phyloP scores from a whole-genome alignment of 92 coral and sea anemone genomes.

The Ricordea florida region DNA sequence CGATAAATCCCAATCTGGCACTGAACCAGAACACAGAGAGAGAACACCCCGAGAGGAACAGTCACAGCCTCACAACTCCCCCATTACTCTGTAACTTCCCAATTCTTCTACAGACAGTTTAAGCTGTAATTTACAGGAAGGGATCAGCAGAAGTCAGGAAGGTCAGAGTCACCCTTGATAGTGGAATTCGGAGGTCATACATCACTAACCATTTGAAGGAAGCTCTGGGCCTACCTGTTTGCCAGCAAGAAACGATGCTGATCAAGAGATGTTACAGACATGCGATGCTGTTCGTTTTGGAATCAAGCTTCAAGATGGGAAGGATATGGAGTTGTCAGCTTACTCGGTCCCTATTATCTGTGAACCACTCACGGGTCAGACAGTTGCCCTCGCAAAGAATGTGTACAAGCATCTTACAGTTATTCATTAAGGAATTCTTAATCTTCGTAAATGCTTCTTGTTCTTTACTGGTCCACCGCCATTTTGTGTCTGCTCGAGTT shows the following conservation, averaged over 20 bases:
- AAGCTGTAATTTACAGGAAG: not conserved
- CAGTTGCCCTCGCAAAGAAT: not conserved
- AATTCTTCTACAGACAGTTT: slow-evolving; percentile 36
- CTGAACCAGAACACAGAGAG: not conserved
- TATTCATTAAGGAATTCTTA: not conserved
- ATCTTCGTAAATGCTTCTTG: slow-evolving; percentile 1
- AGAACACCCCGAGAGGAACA: not conserved
- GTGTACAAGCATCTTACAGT: not conserved
- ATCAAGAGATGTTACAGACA: slow-evolving; percentile 27
- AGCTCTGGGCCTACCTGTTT: not conserved
- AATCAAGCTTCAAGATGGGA: slow-evolving; percentile 16
- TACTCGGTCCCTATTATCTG: not conserved
- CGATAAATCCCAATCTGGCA: not conserved
- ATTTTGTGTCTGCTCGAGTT: too few relatives aligned
- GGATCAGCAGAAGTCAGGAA: not conserved
- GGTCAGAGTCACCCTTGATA: slow-evolving; percentile 46
- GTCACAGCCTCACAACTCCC: not conserved
- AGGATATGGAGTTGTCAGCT: slow-evolving; percentile 3
- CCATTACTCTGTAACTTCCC: slow-evolving; percentile 11
- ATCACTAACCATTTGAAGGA: slow-evolving; percentile 21
- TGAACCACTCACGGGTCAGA: not conserved
- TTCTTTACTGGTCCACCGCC: too few relatives aligned
- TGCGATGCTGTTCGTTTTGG: slow-evolving; percentile 29
- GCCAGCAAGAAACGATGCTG: slow-evolving; percentile 29
- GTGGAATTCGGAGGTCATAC: slow-evolving; percentile 58